Evolutionary conservation across 2,113 vertebrate species (phyloP).

Genomic region (Nestor notabilis): DNA sequence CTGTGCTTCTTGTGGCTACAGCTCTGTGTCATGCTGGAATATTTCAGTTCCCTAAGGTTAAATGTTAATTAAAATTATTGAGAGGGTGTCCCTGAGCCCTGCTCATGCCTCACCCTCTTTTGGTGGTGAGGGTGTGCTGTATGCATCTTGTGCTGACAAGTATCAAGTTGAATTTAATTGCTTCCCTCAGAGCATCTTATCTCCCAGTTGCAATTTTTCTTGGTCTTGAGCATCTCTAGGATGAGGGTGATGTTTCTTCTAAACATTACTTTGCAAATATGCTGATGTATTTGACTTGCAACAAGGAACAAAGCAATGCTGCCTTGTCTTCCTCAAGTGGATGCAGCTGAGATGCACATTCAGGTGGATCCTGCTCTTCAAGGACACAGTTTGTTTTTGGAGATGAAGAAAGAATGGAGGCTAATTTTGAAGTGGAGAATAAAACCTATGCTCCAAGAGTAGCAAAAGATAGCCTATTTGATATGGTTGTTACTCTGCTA

Average conservation of each 20-base stretch:
- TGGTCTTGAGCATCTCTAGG: neutral
- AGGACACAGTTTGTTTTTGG: neutral
- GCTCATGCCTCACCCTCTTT: neutral
- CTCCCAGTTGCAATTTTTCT: neutral
- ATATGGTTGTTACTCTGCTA: neutral
- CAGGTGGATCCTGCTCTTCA: neutral
- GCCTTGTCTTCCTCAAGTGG: neutral
- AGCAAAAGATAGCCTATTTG: neutral
- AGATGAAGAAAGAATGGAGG: neutral
- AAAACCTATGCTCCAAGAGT: neutral
- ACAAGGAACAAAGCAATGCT: neutral
- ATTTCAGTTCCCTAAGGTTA: neutral
- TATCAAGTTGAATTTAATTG: neutral
- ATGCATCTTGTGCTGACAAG: neutral
- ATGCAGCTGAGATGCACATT: neutral
- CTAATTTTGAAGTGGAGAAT: neutral
- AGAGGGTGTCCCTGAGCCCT: neutral
- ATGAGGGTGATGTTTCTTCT: neutral
- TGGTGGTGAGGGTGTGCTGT: neutral
- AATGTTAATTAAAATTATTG: slow-evolving; percentile 9
- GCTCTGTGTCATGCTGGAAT: neutral
- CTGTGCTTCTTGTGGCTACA: neutral
- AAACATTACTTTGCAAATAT: neutral
- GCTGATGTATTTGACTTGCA: neutral
- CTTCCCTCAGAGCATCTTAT: neutral